These are phyloP conservation scores for Neodiprion pinetum DNA, from an alignment of 1,140 invertebrate species.

Conservation along the genomic window DNA sequence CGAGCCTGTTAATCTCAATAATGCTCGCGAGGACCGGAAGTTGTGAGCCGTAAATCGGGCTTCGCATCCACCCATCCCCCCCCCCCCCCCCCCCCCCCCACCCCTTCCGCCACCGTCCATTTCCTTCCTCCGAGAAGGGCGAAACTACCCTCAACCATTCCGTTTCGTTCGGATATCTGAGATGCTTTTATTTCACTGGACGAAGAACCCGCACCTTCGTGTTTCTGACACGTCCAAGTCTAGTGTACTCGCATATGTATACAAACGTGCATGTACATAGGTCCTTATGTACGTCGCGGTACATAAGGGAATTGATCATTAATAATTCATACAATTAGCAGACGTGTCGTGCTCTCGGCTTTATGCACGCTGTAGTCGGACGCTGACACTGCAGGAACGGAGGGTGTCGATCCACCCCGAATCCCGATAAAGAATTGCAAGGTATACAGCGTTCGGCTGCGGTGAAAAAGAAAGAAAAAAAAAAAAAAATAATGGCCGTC, in stretches of 20 bases:
- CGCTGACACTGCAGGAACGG: too few relatives aligned
- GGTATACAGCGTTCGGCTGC: too few relatives aligned
- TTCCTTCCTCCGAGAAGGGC: neutral
- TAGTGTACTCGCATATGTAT: too few relatives aligned
- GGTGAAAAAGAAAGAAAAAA: too few relatives aligned
- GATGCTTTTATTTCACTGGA: slow-evolving; percentile 22
- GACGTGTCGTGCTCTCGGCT: slow-evolving; percentile 25
- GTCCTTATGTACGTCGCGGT: too few relatives aligned
- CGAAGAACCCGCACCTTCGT: slow-evolving; percentile 34
- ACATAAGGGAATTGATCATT: slow-evolving; percentile 21
- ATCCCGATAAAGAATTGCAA: too few relatives aligned
- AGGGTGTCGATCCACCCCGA: too few relatives aligned
- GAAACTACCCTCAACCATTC: neutral
- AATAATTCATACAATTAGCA: slow-evolving; percentile 47
- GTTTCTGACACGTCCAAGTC: slow-evolving; percentile 34
- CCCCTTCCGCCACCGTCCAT: too few relatives aligned
- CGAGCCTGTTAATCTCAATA: slow-evolving; percentile 51
- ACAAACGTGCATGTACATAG: too few relatives aligned
- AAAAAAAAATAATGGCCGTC: too few relatives aligned
- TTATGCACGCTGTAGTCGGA: too few relatives aligned
- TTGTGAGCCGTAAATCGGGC: slow-evolving; percentile 43
- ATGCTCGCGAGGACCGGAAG: slow-evolving; percentile 46
- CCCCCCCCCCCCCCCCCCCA: slow-evolving; percentile 8
- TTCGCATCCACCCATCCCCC: slow-evolving; percentile 24
- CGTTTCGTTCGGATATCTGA: neutral